Evolutionary conservation across 2,797 vertebrate species (phyloP), one percentile per base, ranked within the genome.

Genomic region (Corythornis leucogaster): DNA sequence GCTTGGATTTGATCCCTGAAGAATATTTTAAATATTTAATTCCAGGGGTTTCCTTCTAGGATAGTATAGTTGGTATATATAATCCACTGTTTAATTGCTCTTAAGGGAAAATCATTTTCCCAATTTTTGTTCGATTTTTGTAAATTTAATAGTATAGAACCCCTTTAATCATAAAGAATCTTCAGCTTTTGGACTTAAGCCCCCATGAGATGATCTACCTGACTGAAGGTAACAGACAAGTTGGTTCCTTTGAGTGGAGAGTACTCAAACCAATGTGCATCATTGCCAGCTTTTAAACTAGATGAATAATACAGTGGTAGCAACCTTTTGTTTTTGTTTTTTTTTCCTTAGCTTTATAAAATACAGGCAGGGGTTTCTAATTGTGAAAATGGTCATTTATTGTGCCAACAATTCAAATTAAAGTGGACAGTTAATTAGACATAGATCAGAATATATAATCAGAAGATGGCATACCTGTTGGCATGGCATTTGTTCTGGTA

Each of bases 111-210:
- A 63, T 17, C 0, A 0, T 77, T 78, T 79, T 48, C 42, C 42
- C 3, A 17, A 22, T 24, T 64, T 68, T 78, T 54, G 12, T 8
- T 30, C 55, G 13, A 15, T 50, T 73, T 93, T 55, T 51, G 1
- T 15, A 30, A 33, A 26, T 31, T 5, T 15, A 45, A 18, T 62
- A 33, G 50, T 4, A 17, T 0, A 63, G 16, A 69, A 0, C 4
- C 8, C 14, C 31, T 40, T n/a, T 21, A 59, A 80, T 55, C 6
- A 9, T 9, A 11, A 63, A 74, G 24, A 51, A 12, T 18, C 15
- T n/a, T 59, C 19, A 70, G 12, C 7, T 61, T 80, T 45, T 63
- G 61, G 26, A 14, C 12, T 43, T 35, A 59, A 77, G 11, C 31
- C 81, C 22, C 26, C 35, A 22, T 5, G 43, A 87, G 13, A 57